These are phyloP conservation scores for Smutsia gigantea DNA, from an alignment of 2,797 vertebrate species.

Conservation along the genomic window DNA sequence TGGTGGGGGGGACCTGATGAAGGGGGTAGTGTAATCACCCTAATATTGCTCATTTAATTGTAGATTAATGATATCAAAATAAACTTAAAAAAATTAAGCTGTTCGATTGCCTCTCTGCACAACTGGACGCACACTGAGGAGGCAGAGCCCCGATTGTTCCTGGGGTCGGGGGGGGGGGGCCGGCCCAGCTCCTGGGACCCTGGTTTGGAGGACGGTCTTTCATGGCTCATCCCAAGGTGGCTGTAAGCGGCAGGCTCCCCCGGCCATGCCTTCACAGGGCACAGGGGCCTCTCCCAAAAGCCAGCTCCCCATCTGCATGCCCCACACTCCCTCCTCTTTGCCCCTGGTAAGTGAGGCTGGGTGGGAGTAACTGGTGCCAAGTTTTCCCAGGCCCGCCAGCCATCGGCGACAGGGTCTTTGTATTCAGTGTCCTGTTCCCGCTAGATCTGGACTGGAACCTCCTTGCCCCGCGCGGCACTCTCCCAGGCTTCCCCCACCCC, in stretches of 20 bases:
- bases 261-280: neutral
- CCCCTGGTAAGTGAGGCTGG: too few relatives aligned
- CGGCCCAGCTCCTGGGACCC: neutral
- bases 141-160: neutral
- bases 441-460: neutral
- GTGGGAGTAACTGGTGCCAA: fast-evolving
- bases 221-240: neutral
- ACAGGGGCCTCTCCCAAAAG: neutral
- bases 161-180: neutral
- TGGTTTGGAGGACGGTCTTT: neutral
- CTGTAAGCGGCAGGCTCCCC: neutral
- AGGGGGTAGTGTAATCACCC: too few relatives aligned
- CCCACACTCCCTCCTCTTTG: too few relatives aligned
- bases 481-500: neutral
- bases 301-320: neutral
- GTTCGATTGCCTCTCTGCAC: neutral
- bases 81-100: too few relatives aligned
- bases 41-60: too few relatives aligned
- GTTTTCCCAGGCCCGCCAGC: neutral
- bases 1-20: too few relatives aligned
- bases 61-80: too few relatives aligned
- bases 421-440: fast-evolving
- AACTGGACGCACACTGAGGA: fast-evolving
- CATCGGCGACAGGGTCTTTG: neutral
- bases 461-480: fast-evolving